These are phyloP conservation scores for Loriculus beryllinus DNA, from an alignment of 2,797 vertebrate genomes.

Conservation along the genomic window DNA sequence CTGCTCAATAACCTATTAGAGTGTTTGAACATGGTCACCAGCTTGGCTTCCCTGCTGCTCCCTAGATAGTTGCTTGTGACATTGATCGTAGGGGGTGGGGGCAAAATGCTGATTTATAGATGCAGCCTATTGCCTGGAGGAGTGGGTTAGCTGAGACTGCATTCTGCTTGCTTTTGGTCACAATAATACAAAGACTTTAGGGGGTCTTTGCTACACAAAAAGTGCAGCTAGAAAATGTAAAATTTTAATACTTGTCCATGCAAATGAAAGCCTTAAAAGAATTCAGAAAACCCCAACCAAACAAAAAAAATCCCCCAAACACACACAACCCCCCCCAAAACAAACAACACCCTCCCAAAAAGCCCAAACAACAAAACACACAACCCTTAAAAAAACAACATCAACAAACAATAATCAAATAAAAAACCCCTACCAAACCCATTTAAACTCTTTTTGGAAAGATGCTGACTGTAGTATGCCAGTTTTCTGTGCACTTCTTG, in stretches of 20 bases:
- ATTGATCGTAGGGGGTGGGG: slow-evolving; percentile 10
- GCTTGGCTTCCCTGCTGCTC: slow-evolving; percentile 53
- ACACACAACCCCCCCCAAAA: neutral
- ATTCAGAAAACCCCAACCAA: neutral
- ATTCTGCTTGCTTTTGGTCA: neutral
- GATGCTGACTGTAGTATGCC: neutral
- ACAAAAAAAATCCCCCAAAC: neutral
- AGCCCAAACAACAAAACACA: neutral
- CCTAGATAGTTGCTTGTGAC: slow-evolving; percentile 29
- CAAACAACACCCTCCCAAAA: neutral
- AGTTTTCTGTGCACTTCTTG: slow-evolving; percentile 44
- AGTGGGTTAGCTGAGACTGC: slow-evolving; percentile 12
- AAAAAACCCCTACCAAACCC: neutral
- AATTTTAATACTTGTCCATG: rapidly evolving
- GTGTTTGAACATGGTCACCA: slow-evolving; percentile 29
- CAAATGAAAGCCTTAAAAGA: neutral
- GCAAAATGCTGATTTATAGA: slow-evolving; percentile 27
- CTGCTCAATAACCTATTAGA: slow-evolving; percentile 21
- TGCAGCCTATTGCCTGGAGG: slow-evolving; percentile 28
- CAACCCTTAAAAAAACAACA: neutral
- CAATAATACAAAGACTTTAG: neutral
- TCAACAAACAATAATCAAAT: neutral
- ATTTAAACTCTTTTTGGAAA: neutral
- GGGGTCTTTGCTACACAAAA: neutral
- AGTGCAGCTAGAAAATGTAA: neutral